phyloP scores from a whole-genome alignment of 2,888 invertebrate genomes.

The Anaspis maculata region DNA sequence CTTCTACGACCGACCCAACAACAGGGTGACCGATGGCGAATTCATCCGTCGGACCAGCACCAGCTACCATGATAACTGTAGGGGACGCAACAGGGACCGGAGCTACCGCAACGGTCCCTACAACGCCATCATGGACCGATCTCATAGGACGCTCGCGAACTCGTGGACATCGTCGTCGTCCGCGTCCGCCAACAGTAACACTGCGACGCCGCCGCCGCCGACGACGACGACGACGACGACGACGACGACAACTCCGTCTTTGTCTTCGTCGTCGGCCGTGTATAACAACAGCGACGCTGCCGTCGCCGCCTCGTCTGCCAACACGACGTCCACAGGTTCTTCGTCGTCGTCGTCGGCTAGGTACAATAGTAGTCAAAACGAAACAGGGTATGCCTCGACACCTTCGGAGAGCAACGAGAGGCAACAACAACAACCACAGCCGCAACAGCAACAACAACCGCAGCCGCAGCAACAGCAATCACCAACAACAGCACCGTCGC shows the following conservation, averaged over 20 bases:
- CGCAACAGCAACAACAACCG: too few species aligned
- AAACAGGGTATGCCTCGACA: slow-evolving; percentile 41
- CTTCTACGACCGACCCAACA: slow-evolving; percentile 45
- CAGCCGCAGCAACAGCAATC: too few species aligned
- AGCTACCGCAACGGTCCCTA: slow-evolving; percentile 44
- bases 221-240: slow-evolving; percentile 13
- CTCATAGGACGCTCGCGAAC: slow-evolving; percentile 23
- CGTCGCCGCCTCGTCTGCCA: too few species aligned
- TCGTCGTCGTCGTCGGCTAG: slow-evolving; percentile 3
- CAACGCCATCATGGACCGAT: slow-evolving; percentile 34
- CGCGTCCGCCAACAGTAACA: background rate
- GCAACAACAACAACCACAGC: slow-evolving; percentile 1
- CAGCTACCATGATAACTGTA: slow-evolving; percentile 40
- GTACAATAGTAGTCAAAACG: slow-evolving; percentile 32
- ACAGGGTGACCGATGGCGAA: slow-evolving; percentile 25
- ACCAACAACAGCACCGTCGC: too few species aligned
- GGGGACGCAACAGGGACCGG: slow-evolving; percentile 41
- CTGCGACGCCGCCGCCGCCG: slow-evolving; percentile 16
- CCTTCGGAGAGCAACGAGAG: slow-evolving; percentile 30
- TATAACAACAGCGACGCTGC: background rate
- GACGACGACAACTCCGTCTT: background rate
- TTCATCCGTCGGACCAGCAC: slow-evolving; percentile 32
- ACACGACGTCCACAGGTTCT: too few species aligned
- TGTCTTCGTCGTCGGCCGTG: slow-evolving; percentile 12
- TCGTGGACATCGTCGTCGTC: slow-evolving; percentile 14